Conservation (phyloP, 2,797 vertebrate species). For the Acipenser oxyrinchus region DNA sequence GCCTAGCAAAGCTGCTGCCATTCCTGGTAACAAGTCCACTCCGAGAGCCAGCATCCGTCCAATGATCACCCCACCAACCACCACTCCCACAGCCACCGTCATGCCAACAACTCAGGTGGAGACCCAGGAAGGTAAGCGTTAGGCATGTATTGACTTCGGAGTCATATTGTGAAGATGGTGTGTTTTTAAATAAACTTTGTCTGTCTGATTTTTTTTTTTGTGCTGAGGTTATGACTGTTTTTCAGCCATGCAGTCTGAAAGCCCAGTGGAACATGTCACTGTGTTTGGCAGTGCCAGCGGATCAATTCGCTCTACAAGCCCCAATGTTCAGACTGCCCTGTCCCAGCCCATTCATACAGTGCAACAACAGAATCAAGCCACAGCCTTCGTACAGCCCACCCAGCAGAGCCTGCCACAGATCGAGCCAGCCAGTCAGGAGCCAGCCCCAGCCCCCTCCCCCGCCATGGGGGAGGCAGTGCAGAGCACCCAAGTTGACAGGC, state of each 20-base stretch:
- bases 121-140: slow-evolving; percentile 77
- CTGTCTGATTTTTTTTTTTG: too few relatives aligned
- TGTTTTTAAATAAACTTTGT: too few relatives aligned
- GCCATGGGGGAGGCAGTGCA: slow-evolving; percentile 76
- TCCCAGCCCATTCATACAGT: slow-evolving; percentile 75
- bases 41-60: slow-evolving; percentile 96
- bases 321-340: slow-evolving; percentile 83
- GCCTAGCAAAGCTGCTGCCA: slow-evolving; percentile 83
- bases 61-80: slow-evolving; percentile 93
- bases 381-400: slow-evolving; percentile 94
- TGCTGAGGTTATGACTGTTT: too few relatives aligned
- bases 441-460: slow-evolving; percentile 34
- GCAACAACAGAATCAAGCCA: slow-evolving; percentile 62
- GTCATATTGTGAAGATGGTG: too few relatives aligned
- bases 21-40: slow-evolving; percentile 88
- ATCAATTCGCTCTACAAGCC: slow-evolving; percentile 93
- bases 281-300: slow-evolving; percentile 89
- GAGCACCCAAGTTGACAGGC: slow-evolving; percentile 81
- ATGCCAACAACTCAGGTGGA: slow-evolving; percentile 98
- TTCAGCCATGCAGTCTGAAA: slow-evolving; percentile 84
- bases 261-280: slow-evolving; percentile 84
- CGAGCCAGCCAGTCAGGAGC: slow-evolving; percentile 79
- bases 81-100: slow-evolving; percentile 92
- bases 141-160: too few relatives aligned
- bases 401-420: slow-evolving; percentile 80